Evolutionary conservation across 2,113 vertebrate species (phyloP).

Genomic region (Turnix velox): DNA sequence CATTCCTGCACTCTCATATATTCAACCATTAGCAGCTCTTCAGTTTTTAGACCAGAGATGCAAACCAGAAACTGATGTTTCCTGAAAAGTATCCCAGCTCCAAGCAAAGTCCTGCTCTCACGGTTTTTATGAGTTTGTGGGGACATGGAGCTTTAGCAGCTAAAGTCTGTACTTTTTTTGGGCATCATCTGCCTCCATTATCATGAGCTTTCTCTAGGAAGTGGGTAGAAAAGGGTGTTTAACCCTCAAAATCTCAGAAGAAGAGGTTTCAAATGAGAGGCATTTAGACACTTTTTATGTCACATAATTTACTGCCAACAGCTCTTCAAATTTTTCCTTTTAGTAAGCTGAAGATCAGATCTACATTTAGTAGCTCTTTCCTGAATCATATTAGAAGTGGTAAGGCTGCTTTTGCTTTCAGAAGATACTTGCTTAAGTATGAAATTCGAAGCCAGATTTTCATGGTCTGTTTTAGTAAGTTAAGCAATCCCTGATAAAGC

Average conservation of each 20-base stretch:
- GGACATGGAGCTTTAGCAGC: not conserved
- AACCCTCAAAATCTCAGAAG: not conserved
- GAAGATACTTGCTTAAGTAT: not conserved
- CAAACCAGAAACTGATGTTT: not conserved
- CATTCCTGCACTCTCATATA: rapidly evolving
- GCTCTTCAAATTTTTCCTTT: not conserved
- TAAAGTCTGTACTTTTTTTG: not conserved
- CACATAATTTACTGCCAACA: not conserved
- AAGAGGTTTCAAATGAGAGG: not conserved
- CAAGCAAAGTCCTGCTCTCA: not conserved
- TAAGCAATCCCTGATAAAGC: not conserved
- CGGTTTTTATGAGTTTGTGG: not conserved
- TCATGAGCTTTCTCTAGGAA: not conserved
- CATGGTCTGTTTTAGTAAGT: not conserved
- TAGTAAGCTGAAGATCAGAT: not conserved
- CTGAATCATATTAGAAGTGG: not conserved
- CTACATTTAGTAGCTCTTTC: not conserved
- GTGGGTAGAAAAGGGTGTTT: not conserved
- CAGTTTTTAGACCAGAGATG: not conserved
- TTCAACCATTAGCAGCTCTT: not conserved
- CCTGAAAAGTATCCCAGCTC: not conserved
- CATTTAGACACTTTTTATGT: not conserved
- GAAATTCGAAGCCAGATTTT: not conserved
- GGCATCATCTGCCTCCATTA: not conserved
- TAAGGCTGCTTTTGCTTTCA: not conserved